Conservation (phyloP, 1,140 invertebrate species). For the Cephus cinctus region DNA sequence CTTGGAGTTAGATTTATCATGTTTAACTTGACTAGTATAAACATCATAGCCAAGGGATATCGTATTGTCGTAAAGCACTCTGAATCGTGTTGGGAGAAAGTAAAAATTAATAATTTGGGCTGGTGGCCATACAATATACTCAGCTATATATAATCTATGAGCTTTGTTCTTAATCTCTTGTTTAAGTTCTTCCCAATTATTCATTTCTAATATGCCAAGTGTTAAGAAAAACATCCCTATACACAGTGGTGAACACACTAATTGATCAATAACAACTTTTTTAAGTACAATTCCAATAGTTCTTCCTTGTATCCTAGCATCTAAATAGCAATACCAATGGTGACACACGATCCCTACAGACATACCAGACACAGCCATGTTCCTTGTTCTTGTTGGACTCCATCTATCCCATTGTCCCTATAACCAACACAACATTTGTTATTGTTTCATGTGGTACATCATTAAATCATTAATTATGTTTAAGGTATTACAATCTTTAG, state of each 20-base stretch:
- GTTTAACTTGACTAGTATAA: constrained; percentile 90
- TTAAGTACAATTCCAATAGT: constrained; percentile 70
- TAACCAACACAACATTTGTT: too few relatives aligned
- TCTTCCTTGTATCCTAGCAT: constrained; percentile 68
- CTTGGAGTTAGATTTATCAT: constrained; percentile 56
- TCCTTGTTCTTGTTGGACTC: constrained; percentile 66
- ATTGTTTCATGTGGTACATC: neutral
- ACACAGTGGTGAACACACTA: constrained; percentile 83
- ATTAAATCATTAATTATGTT: too few relatives aligned
- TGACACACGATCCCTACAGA: constrained; percentile 82
- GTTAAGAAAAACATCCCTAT: constrained; percentile 81
- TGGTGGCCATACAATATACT: constrained; percentile 81
- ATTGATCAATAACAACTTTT: constrained; percentile 86
- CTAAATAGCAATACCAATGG: constrained; percentile 78
- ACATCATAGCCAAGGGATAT: constrained; percentile 89
- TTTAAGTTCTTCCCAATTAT: constrained; percentile 63
- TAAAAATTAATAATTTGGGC: constrained; percentile 88
- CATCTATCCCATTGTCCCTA: constrained; percentile 61
- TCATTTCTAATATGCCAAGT: constrained; percentile 70
- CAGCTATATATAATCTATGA: constrained; percentile 73
- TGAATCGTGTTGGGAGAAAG: constrained; percentile 77
- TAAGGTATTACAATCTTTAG: too few relatives aligned
- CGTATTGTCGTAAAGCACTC: constrained; percentile 88
- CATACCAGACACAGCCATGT: constrained; percentile 79
- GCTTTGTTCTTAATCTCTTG: constrained; percentile 79